Base-by-base conservation (phyloP, 2,113 vertebrate species). In the Sinocyclocheilus maitianheensis region DNA sequence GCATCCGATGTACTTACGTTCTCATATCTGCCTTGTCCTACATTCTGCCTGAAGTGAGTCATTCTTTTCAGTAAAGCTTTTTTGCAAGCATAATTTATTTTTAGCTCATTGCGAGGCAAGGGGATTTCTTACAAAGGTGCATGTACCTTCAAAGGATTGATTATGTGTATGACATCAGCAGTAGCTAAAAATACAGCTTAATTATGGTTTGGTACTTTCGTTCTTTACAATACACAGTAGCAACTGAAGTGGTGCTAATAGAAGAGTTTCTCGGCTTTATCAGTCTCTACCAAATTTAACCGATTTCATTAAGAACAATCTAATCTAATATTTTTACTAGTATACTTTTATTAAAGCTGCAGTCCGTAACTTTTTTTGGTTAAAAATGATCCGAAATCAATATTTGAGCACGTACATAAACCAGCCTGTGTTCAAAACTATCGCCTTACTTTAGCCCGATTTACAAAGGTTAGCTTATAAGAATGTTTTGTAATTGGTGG, bases 21-120 rank as follows among this genome's bases (percentile, higher is more conserved):
- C 96, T 99, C 83, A 99, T 99, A 93, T 96, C 97, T 0, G 97
- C 98, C 71, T 95, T 98, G 37, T 98, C 98, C 51, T 99, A 98
- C 46, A 96, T 98, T 81, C 92, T 99, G 89, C 97, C 97, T 0
- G 98, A 99, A 97, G 98, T 97, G 88, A 67, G 83, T 84, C n/a
- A 58, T 72, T 77, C 71, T 13, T 40, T 87, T 12, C 34, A 55
- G 37, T 71, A 72, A 84, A 86, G 30, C 53, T 67, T 14, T 75
- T 75, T 87, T 71, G 67, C n/a, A 48, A 46, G n/a, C 67, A 53
- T 37, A 10, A 62, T 82, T 55, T 48, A 67, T 81, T 71, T 83
- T 83, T 55, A 69, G 46, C 81, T 53, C 26, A 53, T 69, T 69
- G 78, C 2, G 22, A 24, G 22, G 11, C 20, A 40, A 79, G 22